Evolutionary conservation across 1,140 invertebrate genomes (phyloP).

Genomic region (Araneus ventricosus): DNA sequence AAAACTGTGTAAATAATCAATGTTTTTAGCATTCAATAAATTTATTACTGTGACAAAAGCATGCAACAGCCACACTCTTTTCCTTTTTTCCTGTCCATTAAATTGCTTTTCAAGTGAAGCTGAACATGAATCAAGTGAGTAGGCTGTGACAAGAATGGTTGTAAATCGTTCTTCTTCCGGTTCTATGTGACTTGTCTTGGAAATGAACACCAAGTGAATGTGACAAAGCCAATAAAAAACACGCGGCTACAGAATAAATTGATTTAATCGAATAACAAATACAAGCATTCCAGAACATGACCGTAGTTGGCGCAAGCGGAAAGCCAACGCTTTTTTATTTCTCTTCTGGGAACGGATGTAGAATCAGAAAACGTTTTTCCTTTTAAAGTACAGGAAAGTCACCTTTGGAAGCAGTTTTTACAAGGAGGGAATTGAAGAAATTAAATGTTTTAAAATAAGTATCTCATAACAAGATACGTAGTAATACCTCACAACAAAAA

Average conservation of each 20-base stretch:
- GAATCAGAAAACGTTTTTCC: no score
- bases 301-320: neutral
- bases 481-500: no score
- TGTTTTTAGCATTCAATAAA: neutral
- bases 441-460: no score
- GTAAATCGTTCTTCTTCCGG: conserved; percentile 38
- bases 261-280: conserved; percentile 38
- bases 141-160: neutral
- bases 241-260: conserved; percentile 13
- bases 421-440: no score
- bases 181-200: conserved; percentile 23
- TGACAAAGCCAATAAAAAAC: conserved; percentile 30
- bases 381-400: no score
- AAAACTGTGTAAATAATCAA: neutral
- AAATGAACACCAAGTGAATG: conserved; percentile 16
- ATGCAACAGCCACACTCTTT: neutral
- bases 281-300: neutral
- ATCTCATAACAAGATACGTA: no score
- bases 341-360: no score
- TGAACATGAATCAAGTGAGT: conserved; percentile 11
- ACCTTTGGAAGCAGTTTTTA: no score
- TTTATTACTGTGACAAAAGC: neutral
- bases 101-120: neutral
- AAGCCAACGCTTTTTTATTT: neutral
- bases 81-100: neutral